Evolutionary conservation across 1,140 invertebrate genomes (phyloP).

Genomic region (Drosophila ficusphila): DNA sequence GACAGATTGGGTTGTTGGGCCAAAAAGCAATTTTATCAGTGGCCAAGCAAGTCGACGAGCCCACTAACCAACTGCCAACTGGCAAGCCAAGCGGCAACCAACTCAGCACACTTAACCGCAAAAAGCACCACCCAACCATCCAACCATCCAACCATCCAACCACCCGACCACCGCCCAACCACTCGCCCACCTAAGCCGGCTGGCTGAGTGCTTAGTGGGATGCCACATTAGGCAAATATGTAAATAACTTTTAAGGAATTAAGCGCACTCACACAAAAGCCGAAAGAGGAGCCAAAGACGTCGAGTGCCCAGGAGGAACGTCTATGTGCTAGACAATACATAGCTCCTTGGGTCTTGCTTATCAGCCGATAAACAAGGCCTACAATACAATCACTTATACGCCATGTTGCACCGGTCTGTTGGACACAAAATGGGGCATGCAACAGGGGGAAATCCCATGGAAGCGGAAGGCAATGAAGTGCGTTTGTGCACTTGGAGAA

Average conservation of each 20-base stretch:
- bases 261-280: conserved; percentile 68
- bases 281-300: conserved; percentile 14
- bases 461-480: conserved; percentile 27
- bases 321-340: neutral
- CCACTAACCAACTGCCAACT: conserved; percentile 34
- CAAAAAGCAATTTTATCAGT: conserved; percentile 52
- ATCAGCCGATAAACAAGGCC: conserved; percentile 46
- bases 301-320: neutral
- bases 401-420: conserved; percentile 66
- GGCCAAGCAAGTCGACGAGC: conserved; percentile 3
- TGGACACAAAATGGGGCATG: conserved; percentile 37
- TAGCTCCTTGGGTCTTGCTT: conserved; percentile 27
- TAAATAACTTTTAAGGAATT: conserved; percentile 83
- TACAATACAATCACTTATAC: conserved; percentile 78
- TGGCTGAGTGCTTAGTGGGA: conserved; percentile 59
- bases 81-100: conserved; percentile 9
- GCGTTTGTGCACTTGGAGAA: conserved; percentile 34
- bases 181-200: conserved; percentile 41
- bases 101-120: conserved; percentile 42
- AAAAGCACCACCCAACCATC: conserved; percentile 18
- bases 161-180: conserved; percentile 10
- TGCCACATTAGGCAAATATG: conserved; percentile 77
- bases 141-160: conserved; percentile 1
- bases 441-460: conserved; percentile 26
- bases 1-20: conserved; percentile 30